A percentile compares a stretch with the other conserved stretches of the same genome.
Conservation (phyloP, 1,140 invertebrate species). For the Drosophila quadrilineata region DNA sequence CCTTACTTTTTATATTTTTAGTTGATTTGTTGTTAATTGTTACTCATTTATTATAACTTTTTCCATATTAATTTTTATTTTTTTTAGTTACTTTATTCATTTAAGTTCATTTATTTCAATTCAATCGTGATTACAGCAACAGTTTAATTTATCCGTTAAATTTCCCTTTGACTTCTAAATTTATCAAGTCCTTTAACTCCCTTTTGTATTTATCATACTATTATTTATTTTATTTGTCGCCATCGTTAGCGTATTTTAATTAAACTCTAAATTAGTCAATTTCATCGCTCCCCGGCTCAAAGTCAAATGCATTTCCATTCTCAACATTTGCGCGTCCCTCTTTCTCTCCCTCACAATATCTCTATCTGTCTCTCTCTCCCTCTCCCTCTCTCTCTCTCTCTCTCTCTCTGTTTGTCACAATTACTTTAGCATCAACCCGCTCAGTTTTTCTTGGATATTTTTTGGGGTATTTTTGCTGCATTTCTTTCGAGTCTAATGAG, state of each 20-base stretch:
- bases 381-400: neutral
- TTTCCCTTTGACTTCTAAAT: neutral
- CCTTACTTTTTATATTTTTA: no score
- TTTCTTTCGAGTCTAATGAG: conserved; percentile 47
- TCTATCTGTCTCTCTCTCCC: no score
- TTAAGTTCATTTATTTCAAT: no score
- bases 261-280: conserved; percentile 79
- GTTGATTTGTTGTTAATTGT: no score
- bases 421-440: neutral
- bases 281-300: conserved; percentile 69
- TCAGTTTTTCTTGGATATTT: neutral
- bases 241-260: conserved; percentile 77
- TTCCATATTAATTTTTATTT: no score
- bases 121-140: no score
- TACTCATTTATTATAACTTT: no score
- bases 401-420: no score
- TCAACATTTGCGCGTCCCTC: neutral
- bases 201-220: neutral
- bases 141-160: neutral
- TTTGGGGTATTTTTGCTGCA: conserved; percentile 6
- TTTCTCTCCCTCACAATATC: neutral
- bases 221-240: conserved; percentile 36
- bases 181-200: neutral
- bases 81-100: no score
- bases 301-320: conserved; percentile 42